Base-by-base conservation (phyloP, 2,113 vertebrate species). In the Psittacula cyanocephala region DNA sequence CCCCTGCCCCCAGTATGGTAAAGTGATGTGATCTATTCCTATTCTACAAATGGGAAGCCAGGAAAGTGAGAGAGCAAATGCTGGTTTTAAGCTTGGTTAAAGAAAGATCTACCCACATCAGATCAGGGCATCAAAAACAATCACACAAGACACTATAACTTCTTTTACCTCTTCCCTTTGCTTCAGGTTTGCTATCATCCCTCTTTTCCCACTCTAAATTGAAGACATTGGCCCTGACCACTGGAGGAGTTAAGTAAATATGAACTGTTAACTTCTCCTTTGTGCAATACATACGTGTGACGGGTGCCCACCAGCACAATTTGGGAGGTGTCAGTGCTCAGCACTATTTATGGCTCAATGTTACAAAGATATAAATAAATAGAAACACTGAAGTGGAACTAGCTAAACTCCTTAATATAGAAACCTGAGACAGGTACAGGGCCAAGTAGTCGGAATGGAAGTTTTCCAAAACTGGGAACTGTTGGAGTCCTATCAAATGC, bases 311-410 rank as follows among this genome's bases (percentile, higher is more conserved):
- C 19, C 44, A 76, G 27, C 49, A 90, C 43, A 67, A 15, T 71
- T 39, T 79, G 43, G 60, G 62, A 92, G 44, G 35, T 68, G 85
- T 82, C 39, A 57, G 35, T 77, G 50, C 65, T 89, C 72, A 53
- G 79, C 53, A 19, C 76, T 97, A 94, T 96, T 94, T 95, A 77
- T 86, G 64, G 49, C 55, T 93, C 43, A 86, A 35, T 92, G 80
- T 89, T 86, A 71, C 78, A 91, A 87, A 86, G 81, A 93, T 91
- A 93, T 77, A 97, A 97, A 97, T 96, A 96, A 91, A 68, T 19
- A 64, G 62, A 76, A 47, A 41, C 75, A 89, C 85, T 88, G 79
- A 96, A 96, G 65, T 89, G 44, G 68, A 95, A 91, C 50, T 84
- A 83, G n/a, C 71, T 91, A 71, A 85, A 83, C 59, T 89, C 47